Evolutionary conservation across 2,888 invertebrate species (phyloP).

Genomic region (Stegana nigrithorax): DNA sequence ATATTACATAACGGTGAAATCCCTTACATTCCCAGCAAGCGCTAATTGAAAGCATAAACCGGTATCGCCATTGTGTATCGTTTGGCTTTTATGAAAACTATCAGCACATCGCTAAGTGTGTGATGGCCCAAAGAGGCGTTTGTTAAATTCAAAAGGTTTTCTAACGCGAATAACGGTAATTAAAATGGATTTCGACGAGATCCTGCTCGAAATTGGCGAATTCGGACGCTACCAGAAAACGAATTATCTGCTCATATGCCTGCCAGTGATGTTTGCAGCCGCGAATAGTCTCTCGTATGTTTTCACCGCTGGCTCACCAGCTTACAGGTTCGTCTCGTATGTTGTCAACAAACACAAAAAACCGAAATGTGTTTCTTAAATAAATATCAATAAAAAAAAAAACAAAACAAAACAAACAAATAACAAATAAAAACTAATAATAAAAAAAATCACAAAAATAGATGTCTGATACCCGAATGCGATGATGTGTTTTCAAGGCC

Average conservation of each 20-base stretch:
- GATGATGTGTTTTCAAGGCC: conserved; percentile 58
- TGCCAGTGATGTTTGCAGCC: conserved; percentile 73
- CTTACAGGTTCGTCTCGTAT: conserved; percentile 70
- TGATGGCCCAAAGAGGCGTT: background rate
- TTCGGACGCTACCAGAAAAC: conserved; percentile 72
- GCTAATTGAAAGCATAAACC: no score
- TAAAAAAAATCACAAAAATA: conserved; percentile 42
- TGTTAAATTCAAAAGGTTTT: background rate
- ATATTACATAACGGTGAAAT: no score
- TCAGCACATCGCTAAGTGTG: no score
- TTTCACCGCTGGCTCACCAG: conserved; percentile 73
- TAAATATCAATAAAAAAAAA: no score
- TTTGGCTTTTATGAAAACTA: no score
- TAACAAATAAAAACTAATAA: no score
- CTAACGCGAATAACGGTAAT: background rate
- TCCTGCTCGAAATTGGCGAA: conserved; percentile 73
- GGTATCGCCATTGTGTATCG: no score
- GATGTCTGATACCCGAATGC: conserved; percentile 72
- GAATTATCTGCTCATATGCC: conserved; percentile 72
- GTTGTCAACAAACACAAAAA: background rate
- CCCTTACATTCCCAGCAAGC: no score
- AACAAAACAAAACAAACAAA: no score
- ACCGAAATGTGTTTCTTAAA: no score
- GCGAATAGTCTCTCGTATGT: conserved; percentile 74
- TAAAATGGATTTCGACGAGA: conserved; percentile 73